Evolutionary conservation across 1,140 invertebrate genomes (phyloP), one percentile per base, ranked within the genome.

Genomic region (Sesamia nonagrioides): DNA sequence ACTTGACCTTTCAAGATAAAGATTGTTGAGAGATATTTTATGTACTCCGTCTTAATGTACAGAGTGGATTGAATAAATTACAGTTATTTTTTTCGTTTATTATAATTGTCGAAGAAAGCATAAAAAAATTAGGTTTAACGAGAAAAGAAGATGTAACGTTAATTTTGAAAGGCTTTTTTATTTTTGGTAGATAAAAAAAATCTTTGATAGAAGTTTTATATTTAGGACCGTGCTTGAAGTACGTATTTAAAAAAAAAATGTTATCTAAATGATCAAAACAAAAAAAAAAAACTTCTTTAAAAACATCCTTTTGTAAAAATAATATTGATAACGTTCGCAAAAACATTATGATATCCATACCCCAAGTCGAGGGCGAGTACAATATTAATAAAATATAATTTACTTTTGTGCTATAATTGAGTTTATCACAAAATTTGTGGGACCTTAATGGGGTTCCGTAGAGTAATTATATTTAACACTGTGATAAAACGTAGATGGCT

Each of bases 371-470:
- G 15, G n/a, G n/a, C 0, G 58, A 61, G 7, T n/a, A 35, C n/a
- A 37, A 42, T 18, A 40, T 42, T 63, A 42, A 63, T 63, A n/a
- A n/a, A n/a, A n/a, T n/a, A n/a, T 63, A 63, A 17, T 63, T 63
- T 42, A 18, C 37, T 63, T 63, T 63, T 0, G 37, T 17, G 17
- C n/a, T 21, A 42, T 63, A 63, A 63, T 63, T 9, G 37, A 42
- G 17, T 63, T 63, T 18, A 63, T n/a, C 37, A n/a, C 8, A 5
- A 9, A 63, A 63, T 63, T 40, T 17, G n/a, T 7, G 37, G 40
- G 35, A 1, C 7, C 17, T 18, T 40, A 27, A n/a, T n/a, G 9
- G 35, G 60, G n/a, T 48, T 48, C 13, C 45, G 11, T 48, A 9
- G 13, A 15, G 45, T 15, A 15, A 48, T 48, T 48, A 48, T 15